Evolutionary conservation across 2,888 invertebrate species (phyloP).

Genomic region (Pachydiplax longipennis): DNA sequence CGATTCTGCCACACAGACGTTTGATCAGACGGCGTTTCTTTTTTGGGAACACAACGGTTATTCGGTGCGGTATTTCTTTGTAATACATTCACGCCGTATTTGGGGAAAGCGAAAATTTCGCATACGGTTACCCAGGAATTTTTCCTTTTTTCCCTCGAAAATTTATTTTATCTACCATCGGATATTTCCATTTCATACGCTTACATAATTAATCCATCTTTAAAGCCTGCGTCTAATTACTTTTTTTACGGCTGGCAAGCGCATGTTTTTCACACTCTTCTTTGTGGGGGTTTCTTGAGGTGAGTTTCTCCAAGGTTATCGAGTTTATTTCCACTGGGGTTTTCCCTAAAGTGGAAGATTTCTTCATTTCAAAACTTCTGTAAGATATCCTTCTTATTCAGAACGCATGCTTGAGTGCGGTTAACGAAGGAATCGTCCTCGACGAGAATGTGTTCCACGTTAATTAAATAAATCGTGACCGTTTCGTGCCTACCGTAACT

Average conservation of each 20-base stretch:
- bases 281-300: background rate
- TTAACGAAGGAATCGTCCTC: no score
- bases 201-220: background rate
- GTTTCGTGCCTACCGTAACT: no score
- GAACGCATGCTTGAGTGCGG: background rate
- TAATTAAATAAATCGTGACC: no score
- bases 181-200: background rate
- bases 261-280: background rate
- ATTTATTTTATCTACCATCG: background rate
- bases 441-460: no score
- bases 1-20: no score
- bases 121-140: no score
- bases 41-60: no score
- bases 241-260: background rate
- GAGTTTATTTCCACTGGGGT: conserved; percentile 31
- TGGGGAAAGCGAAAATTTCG: no score
- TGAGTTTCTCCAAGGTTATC: conserved; percentile 30
- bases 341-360: conserved; percentile 5
- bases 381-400: conserved; percentile 14
- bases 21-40: no score
- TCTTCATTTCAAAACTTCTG: conserved; percentile 11
- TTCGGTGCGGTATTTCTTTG: no score
- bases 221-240: background rate
- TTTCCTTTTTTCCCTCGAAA: background rate
- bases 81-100: no score